Base-by-base conservation (phyloP, 2,888 invertebrate species). In the Listrodromus nycthemerus region DNA sequence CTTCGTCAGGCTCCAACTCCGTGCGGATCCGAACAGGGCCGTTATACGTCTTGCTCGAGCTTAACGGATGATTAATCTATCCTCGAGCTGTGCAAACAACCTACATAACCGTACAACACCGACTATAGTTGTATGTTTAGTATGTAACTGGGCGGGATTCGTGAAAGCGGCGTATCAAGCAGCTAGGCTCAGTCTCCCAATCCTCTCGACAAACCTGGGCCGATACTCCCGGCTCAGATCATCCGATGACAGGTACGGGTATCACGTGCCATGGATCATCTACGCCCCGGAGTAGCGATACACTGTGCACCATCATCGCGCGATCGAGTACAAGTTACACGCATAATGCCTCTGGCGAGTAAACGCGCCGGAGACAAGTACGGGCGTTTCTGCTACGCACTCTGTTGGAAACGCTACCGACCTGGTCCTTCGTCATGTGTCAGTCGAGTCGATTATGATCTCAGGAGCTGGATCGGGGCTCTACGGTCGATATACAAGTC, bases 61-160 rank as follows among this genome's bases (percentile, higher is more conserved):
- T 91, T 90, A 91, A 89, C 88, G 89, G 90, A 91, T 91, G 91
- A 92, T 92, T 91, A 91, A 92, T 92, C 91, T 90, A 90, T 91
- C 87, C 89, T 87, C 89, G 86, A 88, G 90, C 89, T 90, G 89
- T 85, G 88, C 90, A 91, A 91, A 90, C 90, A 91, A 90, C 66
- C 33, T 41, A 52, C 45, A 55, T 75, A 48, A 75, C 65, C 48
- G 10, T 65, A 48, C 65, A 66, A 75, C 63, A 75, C 37, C 50
- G 55, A 10, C 61, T 48, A 58, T 75, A n/a, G 48, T 41, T 50
- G 58, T 45, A 45, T 24, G 45, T 27, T 55, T 58, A 69, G 69
- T 63, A 69, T 41, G 41, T 21, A 45, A 27, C 37, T 65, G 61
- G 27, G 37, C 27, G 27, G 21, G 41, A 55, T 55, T 63, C 33